phyloP scores from a whole-genome alignment of 2,113 vertebrate species.

The Gymnorhina tibicen region DNA sequence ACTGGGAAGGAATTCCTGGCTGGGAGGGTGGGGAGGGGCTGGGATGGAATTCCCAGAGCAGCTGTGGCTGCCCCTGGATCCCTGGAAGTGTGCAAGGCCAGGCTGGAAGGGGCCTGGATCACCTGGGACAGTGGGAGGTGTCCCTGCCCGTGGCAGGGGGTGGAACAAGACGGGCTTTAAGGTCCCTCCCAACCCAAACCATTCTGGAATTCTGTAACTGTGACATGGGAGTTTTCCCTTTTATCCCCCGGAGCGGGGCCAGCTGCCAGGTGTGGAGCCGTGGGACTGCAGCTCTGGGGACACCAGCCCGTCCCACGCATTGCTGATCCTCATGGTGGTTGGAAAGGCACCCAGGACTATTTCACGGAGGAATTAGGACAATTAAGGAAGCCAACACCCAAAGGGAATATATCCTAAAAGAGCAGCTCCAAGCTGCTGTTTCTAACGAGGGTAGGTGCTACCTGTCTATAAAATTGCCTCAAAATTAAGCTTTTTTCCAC shows the following conservation, averaged over 20 bases:
- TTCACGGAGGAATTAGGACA: not conserved
- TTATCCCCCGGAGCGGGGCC: rapidly evolving
- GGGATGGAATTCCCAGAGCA: rapidly evolving
- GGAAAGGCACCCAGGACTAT: not conserved
- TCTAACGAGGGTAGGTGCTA: not conserved
- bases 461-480: not conserved
- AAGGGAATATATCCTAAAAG: too few species aligned
- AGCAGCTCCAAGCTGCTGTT: not conserved
- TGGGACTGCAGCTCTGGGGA: not conserved
- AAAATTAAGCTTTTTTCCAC: not conserved
- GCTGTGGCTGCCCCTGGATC: not conserved
- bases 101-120: rapidly evolving
- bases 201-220: rapidly evolving
- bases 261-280: not conserved
- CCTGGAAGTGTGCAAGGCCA: rapidly evolving
- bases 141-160: too few species aligned
- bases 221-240: not conserved
- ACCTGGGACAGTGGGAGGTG: rapidly evolving
- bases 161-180: rapidly evolving
- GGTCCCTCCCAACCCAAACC: not conserved
- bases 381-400: not conserved
- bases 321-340: rapidly evolving
- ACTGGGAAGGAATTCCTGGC: not conserved
- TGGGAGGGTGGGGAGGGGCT: rapidly evolving
- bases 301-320: rapidly evolving